Percentiles rank a stretch among this genome's conserved stretches.
Conservation (phyloP, 2,113 vertebrate genomes). For the Oxyura jamaicensis region DNA sequence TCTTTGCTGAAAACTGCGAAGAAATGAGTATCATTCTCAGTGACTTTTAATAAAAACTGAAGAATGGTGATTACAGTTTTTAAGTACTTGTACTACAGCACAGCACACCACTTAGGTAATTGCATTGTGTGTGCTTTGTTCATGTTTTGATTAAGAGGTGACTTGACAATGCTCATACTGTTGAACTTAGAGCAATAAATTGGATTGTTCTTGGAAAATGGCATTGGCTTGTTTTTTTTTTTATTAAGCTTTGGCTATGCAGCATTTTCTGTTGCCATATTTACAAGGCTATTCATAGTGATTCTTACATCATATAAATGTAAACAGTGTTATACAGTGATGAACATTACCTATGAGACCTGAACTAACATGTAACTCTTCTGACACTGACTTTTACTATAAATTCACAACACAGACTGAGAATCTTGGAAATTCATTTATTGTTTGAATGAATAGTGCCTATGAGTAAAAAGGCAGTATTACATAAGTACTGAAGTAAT, state of each 20-base stretch:
- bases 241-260: not conserved
- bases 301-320: not conserved
- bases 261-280: not conserved
- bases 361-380: not conserved
- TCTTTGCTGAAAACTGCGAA: not conserved
- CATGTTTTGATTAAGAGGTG: not conserved
- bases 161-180: fast-evolving
- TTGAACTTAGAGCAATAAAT: not conserved
- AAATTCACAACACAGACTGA: not conserved
- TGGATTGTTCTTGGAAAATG: not conserved
- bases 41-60: not conserved
- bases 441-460: not conserved
- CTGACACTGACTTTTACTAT: not conserved
- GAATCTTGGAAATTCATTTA: not conserved
- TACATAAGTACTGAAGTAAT: not conserved
- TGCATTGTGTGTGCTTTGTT: not conserved
- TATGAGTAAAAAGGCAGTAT: not conserved
- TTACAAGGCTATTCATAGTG: not conserved
- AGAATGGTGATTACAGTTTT: not conserved
- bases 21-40: not conserved
- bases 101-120: not conserved
- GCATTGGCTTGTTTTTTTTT: not conserved
- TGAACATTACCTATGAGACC: not conserved
- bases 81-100: not conserved
- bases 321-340: not conserved